Evolutionary conservation across 2,888 invertebrate genomes (phyloP), one percentile per base, ranked within the genome.

Genomic region (Patella ulyssiponensis): DNA sequence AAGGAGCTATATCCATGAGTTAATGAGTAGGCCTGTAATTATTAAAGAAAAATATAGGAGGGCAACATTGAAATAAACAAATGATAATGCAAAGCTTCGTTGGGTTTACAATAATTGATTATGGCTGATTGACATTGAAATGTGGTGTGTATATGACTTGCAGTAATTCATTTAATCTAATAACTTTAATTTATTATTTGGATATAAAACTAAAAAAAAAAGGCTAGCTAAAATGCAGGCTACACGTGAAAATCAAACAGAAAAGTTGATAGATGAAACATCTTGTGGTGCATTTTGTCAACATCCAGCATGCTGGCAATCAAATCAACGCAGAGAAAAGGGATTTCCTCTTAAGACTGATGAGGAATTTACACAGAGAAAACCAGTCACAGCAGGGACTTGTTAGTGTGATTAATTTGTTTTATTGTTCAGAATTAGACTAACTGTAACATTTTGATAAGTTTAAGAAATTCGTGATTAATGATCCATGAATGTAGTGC

Each of bases 261-360:
- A 44, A 44, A 44, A 44, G 44, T 44, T 44, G 2, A 73, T 81
- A 44, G 86, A 87, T 79, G 88, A 88, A 79, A 87, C 88, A 51
- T 81, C 83, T 9, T 90, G 90, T 84, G 87, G 86, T n/a, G 84
- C 86, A 2, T 78, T 88, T 51, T 90, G 89, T 78, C 89, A 87
- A 77, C 90, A 90, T 76, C 89, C 90, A 20, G 81, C 87, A 1
- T 90, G 89, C 74, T 90, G 90, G 90, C 80, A 82, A 69, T 87
- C 88, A 15, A 84, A 84, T 44, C 82, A 84, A 11, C 81, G 87
- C 73, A 80, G 80, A 71, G 83, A 85, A 44, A 86, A 85, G 56
- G 87, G 88, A 44, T 84, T 88, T 70, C 84, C 86, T 54, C 77
- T 76, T 15, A 53, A 33, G 4, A 51, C 27, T 44, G 74, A 74